Base-by-base conservation (phyloP, 2,797 vertebrate genomes). In the Myotis planiceps region DNA sequence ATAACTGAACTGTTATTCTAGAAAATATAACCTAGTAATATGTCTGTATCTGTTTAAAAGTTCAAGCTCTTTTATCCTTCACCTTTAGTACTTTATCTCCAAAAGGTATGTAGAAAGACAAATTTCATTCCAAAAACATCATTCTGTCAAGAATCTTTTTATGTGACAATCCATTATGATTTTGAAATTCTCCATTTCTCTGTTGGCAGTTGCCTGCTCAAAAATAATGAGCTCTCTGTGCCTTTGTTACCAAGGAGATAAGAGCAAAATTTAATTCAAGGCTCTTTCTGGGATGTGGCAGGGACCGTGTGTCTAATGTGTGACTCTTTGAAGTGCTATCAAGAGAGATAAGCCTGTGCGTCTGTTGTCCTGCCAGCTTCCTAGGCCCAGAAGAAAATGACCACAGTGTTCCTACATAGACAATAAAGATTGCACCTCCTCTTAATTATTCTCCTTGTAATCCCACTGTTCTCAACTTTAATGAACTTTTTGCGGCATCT, bases 251-350 rank as follows among this genome's bases (percentile, higher is more conserved):
- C 94, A 93, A 94, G 93, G 90, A 97, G 93, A 96, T 96, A 97
- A 96, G 94, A 94, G 87, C 65, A 88, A 88, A 95, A 96, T 79
- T 96, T 90, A 92, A 93, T 93, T 91, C 39, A 51, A 55, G 29
- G 74, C n/a, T 66, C 76, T 93, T 75, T 94, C 91, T 94, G 81
- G 88, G 95, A 84, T 27, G 53, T 96, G 96, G 94, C 95, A 95
- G 69, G 39, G 89, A 85, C 86, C 51, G 7, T 63, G 76, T 90
- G 51, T 88, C 42, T 83, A 94, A 92, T 49, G 47, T 93, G 81
- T 66, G 84, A 92, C 76, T 93, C 96, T 97, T 95, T 97, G 97
- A 97, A 97, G 95, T 94, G 69, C 63, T 92, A 95, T 95, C 95
- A 39, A 66, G 91, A 94, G 63, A 76, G 89, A 97, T 72, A 97